Conservation (phyloP, 2,113 vertebrate genomes). For the Tinamus guttatus region DNA sequence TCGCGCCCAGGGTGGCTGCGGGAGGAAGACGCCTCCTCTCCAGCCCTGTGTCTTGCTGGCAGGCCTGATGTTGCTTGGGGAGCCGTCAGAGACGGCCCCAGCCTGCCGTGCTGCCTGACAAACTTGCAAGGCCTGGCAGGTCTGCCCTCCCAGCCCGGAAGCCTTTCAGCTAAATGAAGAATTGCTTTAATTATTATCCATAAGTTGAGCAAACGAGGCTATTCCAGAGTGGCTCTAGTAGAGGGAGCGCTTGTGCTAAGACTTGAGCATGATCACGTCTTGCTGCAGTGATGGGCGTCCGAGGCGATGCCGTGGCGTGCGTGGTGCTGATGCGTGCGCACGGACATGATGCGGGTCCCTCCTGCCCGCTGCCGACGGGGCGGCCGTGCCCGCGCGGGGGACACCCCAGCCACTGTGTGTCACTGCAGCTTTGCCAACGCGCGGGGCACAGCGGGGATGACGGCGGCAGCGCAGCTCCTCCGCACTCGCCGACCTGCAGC, state of each 20-base stretch:
- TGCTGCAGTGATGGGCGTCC: no score
- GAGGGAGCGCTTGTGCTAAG: not conserved
- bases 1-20: no score
- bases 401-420: not conserved
- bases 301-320: no score
- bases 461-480: no score
- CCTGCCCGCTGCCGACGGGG: no score
- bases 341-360: no score
- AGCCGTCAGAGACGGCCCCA: not conserved
- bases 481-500: no score
- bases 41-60: fast-evolving
- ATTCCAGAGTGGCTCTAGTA: fast-evolving
- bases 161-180: not conserved
- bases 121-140: fast-evolving
- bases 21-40: not conserved
- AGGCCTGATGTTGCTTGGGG: no score
- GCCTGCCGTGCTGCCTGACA: fast-evolving
- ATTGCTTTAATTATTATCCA: not conserved
- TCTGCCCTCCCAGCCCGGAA: fast-evolving
- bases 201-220: not conserved
- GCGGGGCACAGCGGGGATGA: no score
- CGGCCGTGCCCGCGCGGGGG: no score
- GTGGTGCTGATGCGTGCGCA: no score
- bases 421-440: not conserved
- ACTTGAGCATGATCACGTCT: no score